These are phyloP conservation scores for Acanthiza pusilla DNA, from an alignment of 2,797 vertebrate genomes.

Conservation along the genomic window DNA sequence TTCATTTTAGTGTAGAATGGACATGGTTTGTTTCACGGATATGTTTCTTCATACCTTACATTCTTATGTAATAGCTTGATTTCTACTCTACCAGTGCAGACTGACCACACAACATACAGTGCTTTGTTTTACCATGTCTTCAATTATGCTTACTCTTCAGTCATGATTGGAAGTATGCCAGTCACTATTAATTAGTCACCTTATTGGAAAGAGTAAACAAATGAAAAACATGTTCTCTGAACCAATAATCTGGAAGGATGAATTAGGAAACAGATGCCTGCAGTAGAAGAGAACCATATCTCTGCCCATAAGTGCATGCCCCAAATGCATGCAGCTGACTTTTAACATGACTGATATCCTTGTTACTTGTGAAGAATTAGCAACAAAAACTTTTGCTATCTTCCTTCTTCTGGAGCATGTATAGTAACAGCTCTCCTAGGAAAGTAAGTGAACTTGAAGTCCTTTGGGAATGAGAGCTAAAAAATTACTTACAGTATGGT, in stretches of 20 bases:
- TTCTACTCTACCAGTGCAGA: neutral
- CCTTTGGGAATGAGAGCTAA: neutral
- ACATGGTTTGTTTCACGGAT: neutral
- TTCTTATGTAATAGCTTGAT: neutral
- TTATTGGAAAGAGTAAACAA: neutral
- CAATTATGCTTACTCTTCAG: neutral
- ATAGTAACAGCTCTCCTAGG: neutral
- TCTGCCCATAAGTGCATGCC: neutral
- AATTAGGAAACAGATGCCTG: neutral
- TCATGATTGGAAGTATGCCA: neutral
- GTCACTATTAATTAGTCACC: neutral
- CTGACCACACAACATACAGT: neutral
- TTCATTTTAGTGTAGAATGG: neutral
- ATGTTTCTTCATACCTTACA: neutral
- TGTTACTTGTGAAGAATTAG: neutral
- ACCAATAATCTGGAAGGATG: neutral
- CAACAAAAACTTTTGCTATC: neutral
- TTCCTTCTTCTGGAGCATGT: neutral
- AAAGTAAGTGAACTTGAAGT: neutral
- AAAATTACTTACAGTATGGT: neutral
- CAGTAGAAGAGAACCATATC: neutral
- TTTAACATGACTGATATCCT: neutral
- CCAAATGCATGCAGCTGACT: neutral
- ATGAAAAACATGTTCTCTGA: neutral
- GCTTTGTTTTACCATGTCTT: neutral